These are phyloP conservation scores for Ageneiosus marmoratus DNA, from an alignment of 2,113 vertebrate species.

Conservation along the genomic window DNA sequence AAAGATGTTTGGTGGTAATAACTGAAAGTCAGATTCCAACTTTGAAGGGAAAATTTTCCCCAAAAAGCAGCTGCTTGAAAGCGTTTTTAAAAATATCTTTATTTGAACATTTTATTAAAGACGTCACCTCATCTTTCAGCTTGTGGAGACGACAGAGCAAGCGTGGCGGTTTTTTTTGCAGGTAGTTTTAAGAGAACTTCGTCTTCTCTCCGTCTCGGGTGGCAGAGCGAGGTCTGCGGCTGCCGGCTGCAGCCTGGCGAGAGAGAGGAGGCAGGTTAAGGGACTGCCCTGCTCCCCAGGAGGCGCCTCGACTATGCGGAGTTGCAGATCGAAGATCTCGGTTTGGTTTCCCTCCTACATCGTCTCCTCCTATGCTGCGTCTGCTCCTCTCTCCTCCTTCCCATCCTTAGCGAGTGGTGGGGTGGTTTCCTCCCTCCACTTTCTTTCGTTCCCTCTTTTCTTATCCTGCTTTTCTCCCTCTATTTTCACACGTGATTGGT, in stretches of 20 bases:
- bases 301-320: conserved; percentile 55
- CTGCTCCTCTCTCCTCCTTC: conserved; percentile 48
- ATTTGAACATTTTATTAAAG: conserved; percentile 28
- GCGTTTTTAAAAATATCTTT: conserved; percentile 44
- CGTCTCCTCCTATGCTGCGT: conserved; percentile 56
- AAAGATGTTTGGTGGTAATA: conserved; percentile 60
- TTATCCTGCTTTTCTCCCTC: conserved; percentile 76
- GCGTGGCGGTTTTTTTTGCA: conserved; percentile 67
- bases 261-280: conserved; percentile 57
- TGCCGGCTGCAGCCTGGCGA: conserved; percentile 65
- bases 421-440: conserved; percentile 60
- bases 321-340: conserved; percentile 61
- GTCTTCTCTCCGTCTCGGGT: conserved; percentile 71
- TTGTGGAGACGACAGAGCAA: conserved; percentile 76
- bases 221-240: conserved; percentile 78
- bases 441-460: conserved; percentile 63
- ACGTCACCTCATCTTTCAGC: conserved; percentile 60
- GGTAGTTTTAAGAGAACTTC: conserved; percentile 70
- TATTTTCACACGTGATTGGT: conserved; percentile 69
- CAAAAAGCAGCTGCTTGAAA: conserved; percentile 73
- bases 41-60: conserved; percentile 84
- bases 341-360: conserved; percentile 59
- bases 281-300: conserved; percentile 54
- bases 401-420: conserved; percentile 58
- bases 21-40: conserved; percentile 72